Evolutionary conservation across 2,113 vertebrate genomes (phyloP).

Genomic region (Epinephelus fuscoguttatus): DNA sequence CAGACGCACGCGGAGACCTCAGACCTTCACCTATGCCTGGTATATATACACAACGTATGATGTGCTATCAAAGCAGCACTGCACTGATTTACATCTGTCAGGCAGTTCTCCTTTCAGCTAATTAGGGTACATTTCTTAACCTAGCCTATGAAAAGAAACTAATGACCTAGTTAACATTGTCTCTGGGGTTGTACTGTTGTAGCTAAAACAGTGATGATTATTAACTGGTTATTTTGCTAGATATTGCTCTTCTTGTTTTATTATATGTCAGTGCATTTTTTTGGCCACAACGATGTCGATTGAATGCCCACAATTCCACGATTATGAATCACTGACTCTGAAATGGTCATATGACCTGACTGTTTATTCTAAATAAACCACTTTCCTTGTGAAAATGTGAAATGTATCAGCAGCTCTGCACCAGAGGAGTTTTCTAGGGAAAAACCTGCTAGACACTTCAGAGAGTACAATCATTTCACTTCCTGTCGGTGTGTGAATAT

Average conservation of each 20-base stretch:
- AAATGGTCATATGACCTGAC: not conserved
- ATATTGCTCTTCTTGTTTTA: too few species aligned
- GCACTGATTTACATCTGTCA: conserved; percentile 42
- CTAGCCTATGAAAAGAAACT: conserved; percentile 69
- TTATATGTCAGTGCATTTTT: not conserved
- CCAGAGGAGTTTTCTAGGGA: not conserved
- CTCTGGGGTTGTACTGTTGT: conserved; percentile 62
- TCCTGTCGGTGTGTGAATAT: conserved; percentile 30
- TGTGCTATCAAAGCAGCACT: not conserved
- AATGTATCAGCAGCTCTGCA: not conserved
- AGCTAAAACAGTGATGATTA: conserved; percentile 33
- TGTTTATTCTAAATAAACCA: not conserved
- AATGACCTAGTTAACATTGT: conserved; percentile 74
- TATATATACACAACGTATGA: not conserved
- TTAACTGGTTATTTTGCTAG: too few species aligned
- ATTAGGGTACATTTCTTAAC: conserved; percentile 71
- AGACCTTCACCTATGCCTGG: not conserved
- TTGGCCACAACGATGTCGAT: too few species aligned
- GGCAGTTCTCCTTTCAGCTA: conserved; percentile 49
- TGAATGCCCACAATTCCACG: not conserved
- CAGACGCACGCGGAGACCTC: not conserved
- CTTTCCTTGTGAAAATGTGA: not conserved
- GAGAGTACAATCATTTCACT: conserved; percentile 13
- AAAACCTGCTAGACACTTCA: conserved; percentile 5
- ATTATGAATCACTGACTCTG: not conserved